A percentile compares a stretch with the other conserved stretches of the same genome.
Evolutionary conservation across 35 echinoderm and acorn worm genomes (phyloP).

Genomic region (Hemicentrotus pulcherrimus): DNA sequence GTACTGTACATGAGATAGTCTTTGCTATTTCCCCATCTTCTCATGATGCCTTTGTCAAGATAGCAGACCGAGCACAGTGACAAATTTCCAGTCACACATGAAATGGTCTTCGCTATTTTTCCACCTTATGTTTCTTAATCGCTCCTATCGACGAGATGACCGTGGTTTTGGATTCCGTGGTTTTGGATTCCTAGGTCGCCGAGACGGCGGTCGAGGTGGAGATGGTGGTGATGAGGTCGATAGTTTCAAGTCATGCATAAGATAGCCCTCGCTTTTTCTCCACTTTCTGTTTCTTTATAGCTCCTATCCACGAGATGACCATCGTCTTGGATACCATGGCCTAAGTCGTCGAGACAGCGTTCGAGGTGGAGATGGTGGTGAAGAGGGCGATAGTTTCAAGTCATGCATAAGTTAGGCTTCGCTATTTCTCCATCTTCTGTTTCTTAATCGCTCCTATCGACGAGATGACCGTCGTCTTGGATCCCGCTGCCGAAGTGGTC

Average conservation of each 20-base stretch:
- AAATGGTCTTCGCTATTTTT: neutral
- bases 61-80: too few species aligned
- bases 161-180: slow-evolving; percentile 71
- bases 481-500: slow-evolving; percentile 56
- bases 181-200: slow-evolving; percentile 20
- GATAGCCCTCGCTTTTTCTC: too few species aligned
- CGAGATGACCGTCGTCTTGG: slow-evolving; percentile 86
- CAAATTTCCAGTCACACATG: neutral
- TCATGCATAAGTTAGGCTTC: neutral
- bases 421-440: slow-evolving; percentile 79
- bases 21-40: neutral
- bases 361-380: slow-evolving; percentile 49
- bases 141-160: slow-evolving; percentile 88
- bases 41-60: too few species aligned
- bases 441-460: slow-evolving; percentile 90
- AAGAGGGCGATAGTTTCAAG: neutral
- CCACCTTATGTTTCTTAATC: slow-evolving; percentile 43
- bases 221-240: slow-evolving; percentile 62
- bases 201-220: slow-evolving; percentile 59
- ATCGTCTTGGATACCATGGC: too few species aligned
- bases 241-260: too few species aligned
- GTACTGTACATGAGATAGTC: too few species aligned
- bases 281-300: too few species aligned
- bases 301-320: too few species aligned
- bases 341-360: slow-evolving; percentile 62